Conservation (phyloP, 92 coral and sea anemone genomes). For the Porites divaricata region DNA sequence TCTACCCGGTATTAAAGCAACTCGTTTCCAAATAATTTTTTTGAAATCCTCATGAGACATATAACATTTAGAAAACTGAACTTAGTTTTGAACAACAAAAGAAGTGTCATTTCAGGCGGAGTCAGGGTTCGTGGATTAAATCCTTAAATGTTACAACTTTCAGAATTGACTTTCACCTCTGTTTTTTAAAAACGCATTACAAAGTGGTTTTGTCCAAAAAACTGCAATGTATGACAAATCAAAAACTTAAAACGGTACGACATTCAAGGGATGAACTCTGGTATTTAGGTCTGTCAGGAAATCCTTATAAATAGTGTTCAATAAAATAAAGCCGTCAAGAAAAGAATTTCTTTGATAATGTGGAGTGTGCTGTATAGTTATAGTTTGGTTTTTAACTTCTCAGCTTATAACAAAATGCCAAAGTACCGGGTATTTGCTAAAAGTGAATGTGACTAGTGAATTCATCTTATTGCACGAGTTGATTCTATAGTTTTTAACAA, state of each 20-base stretch:
- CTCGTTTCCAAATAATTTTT: background rate
- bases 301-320: background rate
- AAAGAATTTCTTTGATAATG: background rate
- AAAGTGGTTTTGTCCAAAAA: background rate
- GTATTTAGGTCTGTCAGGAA: too few species aligned
- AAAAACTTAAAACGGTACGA: too few species aligned
- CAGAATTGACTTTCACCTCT: background rate
- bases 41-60: background rate
- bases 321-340: background rate
- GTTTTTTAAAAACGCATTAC: background rate
- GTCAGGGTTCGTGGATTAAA: background rate
- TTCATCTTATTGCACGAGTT: background rate
- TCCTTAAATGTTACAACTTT: background rate
- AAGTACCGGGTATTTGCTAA: too few species aligned
- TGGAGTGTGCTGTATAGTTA: background rate
- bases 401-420: background rate
- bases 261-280: too few species aligned
- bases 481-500: background rate
- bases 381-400: background rate
- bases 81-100: conserved; percentile 1
- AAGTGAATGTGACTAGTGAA: too few species aligned
- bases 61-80: background rate
- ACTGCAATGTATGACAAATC: too few species aligned
- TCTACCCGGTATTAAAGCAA: background rate
- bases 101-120: background rate